These are phyloP conservation scores for Peromyscus attwateri DNA, from an alignment of 2,797 vertebrate genomes.

Conservation along the genomic window DNA sequence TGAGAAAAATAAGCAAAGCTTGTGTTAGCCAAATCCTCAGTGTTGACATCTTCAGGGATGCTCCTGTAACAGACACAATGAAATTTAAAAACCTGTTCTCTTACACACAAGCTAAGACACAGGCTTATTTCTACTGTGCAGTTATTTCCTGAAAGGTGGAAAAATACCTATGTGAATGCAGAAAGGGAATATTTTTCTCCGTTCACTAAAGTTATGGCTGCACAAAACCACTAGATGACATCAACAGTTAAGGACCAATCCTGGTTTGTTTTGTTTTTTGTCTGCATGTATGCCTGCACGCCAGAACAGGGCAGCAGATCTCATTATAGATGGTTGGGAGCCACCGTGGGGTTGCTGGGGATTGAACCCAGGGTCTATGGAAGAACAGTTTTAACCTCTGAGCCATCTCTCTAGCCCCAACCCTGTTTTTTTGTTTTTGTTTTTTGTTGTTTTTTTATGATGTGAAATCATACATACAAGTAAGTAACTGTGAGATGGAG, in stretches of 20 bases:
- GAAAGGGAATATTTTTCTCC: slow-evolving; percentile 32
- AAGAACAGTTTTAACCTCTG: too few species aligned
- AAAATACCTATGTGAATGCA: slow-evolving; percentile 34
- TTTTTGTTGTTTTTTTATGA: background rate
- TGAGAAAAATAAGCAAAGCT: slow-evolving; percentile 79
- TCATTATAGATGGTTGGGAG: too few species aligned
- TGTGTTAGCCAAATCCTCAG: slow-evolving; percentile 76
- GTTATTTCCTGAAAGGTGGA: slow-evolving; percentile 40
- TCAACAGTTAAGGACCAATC: background rate
- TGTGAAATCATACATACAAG: background rate
- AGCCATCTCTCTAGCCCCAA: too few species aligned
- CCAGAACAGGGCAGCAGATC: too few species aligned
- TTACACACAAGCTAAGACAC: background rate
- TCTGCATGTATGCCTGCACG: too few species aligned
- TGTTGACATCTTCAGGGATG: slow-evolving; percentile 83
- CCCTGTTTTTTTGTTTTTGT: background rate
- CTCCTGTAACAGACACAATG: slow-evolving; percentile 81
- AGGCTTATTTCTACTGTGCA: background rate
- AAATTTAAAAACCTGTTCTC: slow-evolving; percentile 30
- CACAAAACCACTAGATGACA: background rate
- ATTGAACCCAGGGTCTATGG: too few species aligned
- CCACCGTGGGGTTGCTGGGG: too few species aligned
- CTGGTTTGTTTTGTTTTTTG: background rate
- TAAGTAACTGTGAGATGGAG: background rate
- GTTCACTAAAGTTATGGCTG: background rate